Percentiles rank a stretch among this genome's conserved stretches.
Conservation (phyloP, 2,888 invertebrate species). For the Autographa gamma region DNA sequence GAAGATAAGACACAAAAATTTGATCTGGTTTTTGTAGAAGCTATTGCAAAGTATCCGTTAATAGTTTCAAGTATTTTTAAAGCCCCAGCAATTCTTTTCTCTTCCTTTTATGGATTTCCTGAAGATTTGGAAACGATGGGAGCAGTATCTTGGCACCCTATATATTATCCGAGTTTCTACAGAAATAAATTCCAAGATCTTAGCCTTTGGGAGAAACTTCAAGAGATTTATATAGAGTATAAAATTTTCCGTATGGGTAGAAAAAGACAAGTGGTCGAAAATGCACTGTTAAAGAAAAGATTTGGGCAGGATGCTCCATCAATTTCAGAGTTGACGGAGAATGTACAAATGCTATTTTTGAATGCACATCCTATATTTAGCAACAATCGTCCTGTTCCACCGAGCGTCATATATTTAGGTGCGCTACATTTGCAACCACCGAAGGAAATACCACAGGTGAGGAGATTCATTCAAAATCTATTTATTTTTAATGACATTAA, state of each 20-base stretch:
- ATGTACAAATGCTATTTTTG: slow-evolving; percentile 62
- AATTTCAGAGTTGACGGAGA: slow-evolving; percentile 55
- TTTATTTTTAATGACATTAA: background rate
- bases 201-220: slow-evolving; percentile 49
- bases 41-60: slow-evolving; percentile 47
- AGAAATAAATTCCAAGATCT: slow-evolving; percentile 50
- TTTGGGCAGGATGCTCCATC: slow-evolving; percentile 60
- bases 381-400: slow-evolving; percentile 65
- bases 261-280: slow-evolving; percentile 41
- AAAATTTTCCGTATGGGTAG: slow-evolving; percentile 29
- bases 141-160: slow-evolving; percentile 57
- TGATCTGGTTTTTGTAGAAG: slow-evolving; percentile 64
- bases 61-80: slow-evolving; percentile 60
- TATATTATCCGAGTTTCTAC: slow-evolving; percentile 49
- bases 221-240: slow-evolving; percentile 51
- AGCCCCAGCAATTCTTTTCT: slow-evolving; percentile 59
- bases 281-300: slow-evolving; percentile 49
- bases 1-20: slow-evolving; percentile 61
- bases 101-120: slow-evolving; percentile 54
- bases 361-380: slow-evolving; percentile 62
- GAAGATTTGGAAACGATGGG: slow-evolving; percentile 56
- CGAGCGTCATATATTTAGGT: slow-evolving; percentile 62
- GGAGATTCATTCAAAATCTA: background rate
- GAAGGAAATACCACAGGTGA: slow-evolving; percentile 63
- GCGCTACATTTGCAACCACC: slow-evolving; percentile 59